A percentile compares a stretch with the other conserved stretches of the same genome.
Conservation (phyloP, 2,113 vertebrate species). For the Isurus oxyrinchus region DNA sequence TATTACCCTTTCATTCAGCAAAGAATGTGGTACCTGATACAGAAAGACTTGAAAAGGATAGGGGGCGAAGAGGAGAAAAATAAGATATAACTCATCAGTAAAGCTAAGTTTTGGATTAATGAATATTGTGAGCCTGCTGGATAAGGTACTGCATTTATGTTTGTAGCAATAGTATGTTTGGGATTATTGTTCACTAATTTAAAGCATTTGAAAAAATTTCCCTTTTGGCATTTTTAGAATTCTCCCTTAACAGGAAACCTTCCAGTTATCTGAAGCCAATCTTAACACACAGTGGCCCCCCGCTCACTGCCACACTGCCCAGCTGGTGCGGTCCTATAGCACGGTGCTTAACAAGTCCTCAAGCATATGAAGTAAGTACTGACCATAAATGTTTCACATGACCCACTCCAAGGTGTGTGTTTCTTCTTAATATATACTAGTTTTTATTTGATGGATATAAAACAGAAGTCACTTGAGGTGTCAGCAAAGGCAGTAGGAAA, state of each 20-base stretch:
- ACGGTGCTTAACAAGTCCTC: constrained; percentile 83
- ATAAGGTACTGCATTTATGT: background rate
- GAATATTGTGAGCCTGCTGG: background rate
- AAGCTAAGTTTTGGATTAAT: background rate
- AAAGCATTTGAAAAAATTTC: background rate
- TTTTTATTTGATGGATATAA: background rate
- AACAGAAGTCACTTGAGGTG: background rate
- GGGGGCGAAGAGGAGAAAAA: background rate
- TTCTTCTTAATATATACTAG: background rate
- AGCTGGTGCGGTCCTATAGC: constrained; percentile 87
- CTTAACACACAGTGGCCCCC: constrained; percentile 92
- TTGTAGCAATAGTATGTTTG: background rate
- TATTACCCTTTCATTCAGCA: background rate
- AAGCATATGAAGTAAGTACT: constrained; percentile 83
- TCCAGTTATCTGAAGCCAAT: constrained; percentile 90
- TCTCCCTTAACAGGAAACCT: constrained; percentile 4
- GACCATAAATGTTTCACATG: background rate
- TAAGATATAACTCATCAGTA: background rate
- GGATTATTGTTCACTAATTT: background rate
- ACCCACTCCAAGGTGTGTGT: background rate
- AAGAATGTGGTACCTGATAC: background rate
- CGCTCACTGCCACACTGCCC: constrained; percentile 82
- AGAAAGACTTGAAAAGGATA: background rate
- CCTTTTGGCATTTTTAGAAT: background rate
- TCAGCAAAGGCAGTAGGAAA: background rate